Evolutionary conservation across 2,888 invertebrate genomes (phyloP).

Genomic region (Lepidonotus clava): DNA sequence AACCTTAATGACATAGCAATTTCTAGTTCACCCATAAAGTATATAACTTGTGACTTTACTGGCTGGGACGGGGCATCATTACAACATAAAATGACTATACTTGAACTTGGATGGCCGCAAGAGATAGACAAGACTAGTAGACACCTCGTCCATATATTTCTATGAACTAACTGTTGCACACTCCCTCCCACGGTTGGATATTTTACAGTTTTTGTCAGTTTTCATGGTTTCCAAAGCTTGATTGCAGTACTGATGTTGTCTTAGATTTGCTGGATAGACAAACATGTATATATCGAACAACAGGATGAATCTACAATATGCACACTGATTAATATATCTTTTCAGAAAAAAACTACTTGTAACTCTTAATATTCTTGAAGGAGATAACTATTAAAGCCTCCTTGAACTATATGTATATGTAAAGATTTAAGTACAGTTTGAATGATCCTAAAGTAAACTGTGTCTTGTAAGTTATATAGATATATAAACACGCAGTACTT

Average conservation of each 20-base stretch:
- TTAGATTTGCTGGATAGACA: neutral
- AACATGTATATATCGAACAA: neutral
- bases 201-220: neutral
- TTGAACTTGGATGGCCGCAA: constrained; percentile 42
- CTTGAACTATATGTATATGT: too few species aligned
- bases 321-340: neutral
- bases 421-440: too few species aligned
- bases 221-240: neutral
- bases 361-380: too few species aligned
- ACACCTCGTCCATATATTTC: constrained; percentile 15
- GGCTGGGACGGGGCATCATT: neutral
- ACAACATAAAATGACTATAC: constrained; percentile 24
- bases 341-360: neutral
- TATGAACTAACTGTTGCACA: neutral
- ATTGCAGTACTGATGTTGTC: neutral
- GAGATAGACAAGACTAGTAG: neutral
- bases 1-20: neutral
- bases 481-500: too few species aligned
- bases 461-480: too few species aligned
- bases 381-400: too few species aligned
- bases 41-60: neutral
- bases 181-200: neutral
- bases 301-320: neutral
- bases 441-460: too few species aligned
- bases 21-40: neutral